Evolutionary conservation across 2,888 invertebrate species (phyloP).

Genomic region (Monopis laevigella): DNA sequence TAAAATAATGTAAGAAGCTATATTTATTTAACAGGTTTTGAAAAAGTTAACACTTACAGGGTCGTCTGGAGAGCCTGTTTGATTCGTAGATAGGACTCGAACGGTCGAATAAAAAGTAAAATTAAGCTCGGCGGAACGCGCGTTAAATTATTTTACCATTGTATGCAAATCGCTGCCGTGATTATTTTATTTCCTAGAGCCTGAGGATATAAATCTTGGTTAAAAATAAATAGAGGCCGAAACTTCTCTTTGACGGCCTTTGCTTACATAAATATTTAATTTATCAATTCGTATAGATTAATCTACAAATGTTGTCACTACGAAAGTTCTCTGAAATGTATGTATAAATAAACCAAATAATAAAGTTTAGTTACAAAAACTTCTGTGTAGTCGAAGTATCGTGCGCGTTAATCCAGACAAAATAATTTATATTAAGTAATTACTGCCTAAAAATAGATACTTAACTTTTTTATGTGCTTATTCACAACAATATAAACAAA

Average conservation of each 20-base stretch:
- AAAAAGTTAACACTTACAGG: conserved; percentile 62
- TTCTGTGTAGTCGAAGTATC: too few relatives aligned
- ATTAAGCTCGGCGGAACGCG: conserved; percentile 66
- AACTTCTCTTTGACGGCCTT: conserved; percentile 2
- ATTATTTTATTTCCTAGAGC: conserved; percentile 67
- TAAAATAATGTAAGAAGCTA: too few relatives aligned
- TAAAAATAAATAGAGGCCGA: conserved; percentile 26
- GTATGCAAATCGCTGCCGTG: conserved; percentile 65
- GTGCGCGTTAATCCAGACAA: too few relatives aligned
- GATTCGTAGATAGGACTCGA: conserved; percentile 64
- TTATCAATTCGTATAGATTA: too few relatives aligned
- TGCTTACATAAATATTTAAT: too few relatives aligned
- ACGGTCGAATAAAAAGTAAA: conserved; percentile 64
- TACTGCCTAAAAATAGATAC: too few relatives aligned
- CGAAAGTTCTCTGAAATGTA: neutral
- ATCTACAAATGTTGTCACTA: neutral
- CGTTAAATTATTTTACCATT: conserved; percentile 69
- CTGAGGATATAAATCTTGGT: conserved; percentile 59
- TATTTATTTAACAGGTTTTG: too few relatives aligned
- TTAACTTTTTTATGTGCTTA: too few relatives aligned
- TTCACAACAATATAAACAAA: too few relatives aligned
- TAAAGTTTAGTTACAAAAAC: too few relatives aligned
- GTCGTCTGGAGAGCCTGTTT: conserved; percentile 46
- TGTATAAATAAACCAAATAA: too few relatives aligned
- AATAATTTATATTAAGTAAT: too few relatives aligned